Conservation (phyloP, 2,113 vertebrate genomes). For the Hemichromis elongatus region DNA sequence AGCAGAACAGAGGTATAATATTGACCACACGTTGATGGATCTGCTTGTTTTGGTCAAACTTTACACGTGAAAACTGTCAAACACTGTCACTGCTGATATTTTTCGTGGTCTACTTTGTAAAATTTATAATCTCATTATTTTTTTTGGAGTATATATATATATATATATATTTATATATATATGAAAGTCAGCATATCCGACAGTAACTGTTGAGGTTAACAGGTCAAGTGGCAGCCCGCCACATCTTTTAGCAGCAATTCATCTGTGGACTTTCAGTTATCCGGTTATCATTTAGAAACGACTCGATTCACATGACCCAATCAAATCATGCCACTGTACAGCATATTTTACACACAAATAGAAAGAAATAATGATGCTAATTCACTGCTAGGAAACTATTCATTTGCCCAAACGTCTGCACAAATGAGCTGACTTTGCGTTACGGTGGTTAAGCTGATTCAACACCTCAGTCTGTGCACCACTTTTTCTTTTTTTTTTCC, state of each 20-base stretch:
- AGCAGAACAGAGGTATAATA: conserved; percentile 22
- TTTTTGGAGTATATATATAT: not conserved
- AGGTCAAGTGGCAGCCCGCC: conserved; percentile 25
- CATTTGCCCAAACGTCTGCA: conserved; percentile 26
- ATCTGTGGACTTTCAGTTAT: not conserved
- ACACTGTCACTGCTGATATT: not conserved
- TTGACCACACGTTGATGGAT: not conserved
- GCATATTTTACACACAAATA: conserved; percentile 33
- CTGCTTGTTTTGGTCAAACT: not conserved
- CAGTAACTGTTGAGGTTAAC: conserved; percentile 47
- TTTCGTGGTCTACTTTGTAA: not conserved
- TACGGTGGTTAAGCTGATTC: conserved; percentile 11
- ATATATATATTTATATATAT: not conserved
- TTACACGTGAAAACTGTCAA: not conserved
- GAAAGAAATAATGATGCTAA: conserved; percentile 23
- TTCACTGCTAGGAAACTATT: conserved; percentile 11
- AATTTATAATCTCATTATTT: not conserved
- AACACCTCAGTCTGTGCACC: conserved; percentile 12
- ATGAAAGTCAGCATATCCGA: conserved; percentile 4
- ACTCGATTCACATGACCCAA: not conserved
- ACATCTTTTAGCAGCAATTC: conserved; percentile 60
- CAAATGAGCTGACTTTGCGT: conserved; percentile 20
- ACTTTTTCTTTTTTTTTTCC: not conserved
- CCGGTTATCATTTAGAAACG: not conserved
- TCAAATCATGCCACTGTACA: conserved; percentile 36